Percentiles rank a stretch among this genome's conserved stretches.
Conservation (phyloP, 1,140 invertebrate species). For the Rhopalosiphum maidis region DNA sequence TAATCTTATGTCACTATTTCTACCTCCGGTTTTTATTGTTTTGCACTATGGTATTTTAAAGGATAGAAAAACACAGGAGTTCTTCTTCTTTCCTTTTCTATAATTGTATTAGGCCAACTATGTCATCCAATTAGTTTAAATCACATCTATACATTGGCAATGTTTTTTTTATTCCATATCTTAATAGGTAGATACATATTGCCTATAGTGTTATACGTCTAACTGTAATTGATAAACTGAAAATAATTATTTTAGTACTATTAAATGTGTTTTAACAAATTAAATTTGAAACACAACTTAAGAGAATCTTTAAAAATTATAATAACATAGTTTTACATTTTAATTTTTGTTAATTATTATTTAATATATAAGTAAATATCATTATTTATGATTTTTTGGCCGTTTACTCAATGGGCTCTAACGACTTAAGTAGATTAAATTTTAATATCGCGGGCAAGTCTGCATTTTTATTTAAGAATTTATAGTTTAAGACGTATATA, state of each 20-base stretch:
- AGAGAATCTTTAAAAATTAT: background rate
- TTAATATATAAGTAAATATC: background rate
- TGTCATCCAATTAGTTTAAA: constrained; percentile 9
- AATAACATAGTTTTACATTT: background rate
- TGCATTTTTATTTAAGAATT: background rate
- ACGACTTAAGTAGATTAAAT: background rate
- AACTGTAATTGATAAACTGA: background rate
- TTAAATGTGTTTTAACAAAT: background rate
- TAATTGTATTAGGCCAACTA: background rate
- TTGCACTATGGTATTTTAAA: background rate
- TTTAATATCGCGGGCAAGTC: background rate
- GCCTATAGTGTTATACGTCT: background rate
- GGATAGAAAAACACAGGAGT: background rate
- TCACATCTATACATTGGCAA: background rate
- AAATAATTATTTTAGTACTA: background rate
- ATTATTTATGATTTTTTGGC: background rate
- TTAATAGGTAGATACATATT: background rate
- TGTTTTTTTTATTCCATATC: background rate
- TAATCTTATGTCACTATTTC: constrained; percentile 37
- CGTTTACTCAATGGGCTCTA: background rate
- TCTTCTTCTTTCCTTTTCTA: background rate
- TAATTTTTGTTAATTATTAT: background rate
- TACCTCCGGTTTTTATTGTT: background rate
- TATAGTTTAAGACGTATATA: background rate
- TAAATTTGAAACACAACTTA: background rate